Evolutionary conservation across 2,797 vertebrate species (phyloP).

Genomic region (Chaetophractus vellerosus): DNA sequence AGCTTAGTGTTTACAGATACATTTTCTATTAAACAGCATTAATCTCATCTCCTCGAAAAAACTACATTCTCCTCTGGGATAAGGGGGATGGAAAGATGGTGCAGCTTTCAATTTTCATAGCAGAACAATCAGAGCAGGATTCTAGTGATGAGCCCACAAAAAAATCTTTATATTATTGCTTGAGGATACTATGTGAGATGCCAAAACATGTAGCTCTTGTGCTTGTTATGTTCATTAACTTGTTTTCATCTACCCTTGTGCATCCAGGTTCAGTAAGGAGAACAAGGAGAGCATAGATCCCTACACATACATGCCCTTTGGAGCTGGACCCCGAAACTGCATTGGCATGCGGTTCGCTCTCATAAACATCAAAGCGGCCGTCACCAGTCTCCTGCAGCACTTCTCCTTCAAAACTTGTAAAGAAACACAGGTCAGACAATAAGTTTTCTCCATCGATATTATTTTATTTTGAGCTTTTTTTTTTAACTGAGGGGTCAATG

Average conservation of each 20-base stretch:
- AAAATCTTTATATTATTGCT: not conserved
- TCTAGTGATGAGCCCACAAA: not conserved
- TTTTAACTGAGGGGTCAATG: not conserved
- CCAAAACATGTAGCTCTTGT: not conserved
- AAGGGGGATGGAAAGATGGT: not conserved
- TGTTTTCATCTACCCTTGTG: not conserved
- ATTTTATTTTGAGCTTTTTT: too few species aligned
- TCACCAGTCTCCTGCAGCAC: slow-evolving; percentile 90
- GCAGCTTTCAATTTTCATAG: not conserved
- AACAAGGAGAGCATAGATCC: slow-evolving; percentile 91
- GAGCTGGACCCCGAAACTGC: slow-evolving; percentile 94
- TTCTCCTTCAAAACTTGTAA: slow-evolving; percentile 93
- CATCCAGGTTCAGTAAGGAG: slow-evolving; percentile 92
- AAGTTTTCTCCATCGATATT: fast-evolving
- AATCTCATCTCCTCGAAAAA: not conserved
- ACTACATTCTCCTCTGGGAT: not conserved
- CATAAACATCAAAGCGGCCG: slow-evolving; percentile 91
- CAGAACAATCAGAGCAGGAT: not conserved
- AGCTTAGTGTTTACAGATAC: not conserved
- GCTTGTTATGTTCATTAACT: not conserved
- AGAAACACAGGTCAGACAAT: slow-evolving; percentile 91
- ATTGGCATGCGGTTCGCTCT: slow-evolving; percentile 94
- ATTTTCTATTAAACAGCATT: not conserved
- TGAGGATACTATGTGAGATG: not conserved
- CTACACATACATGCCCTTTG: slow-evolving; percentile 93